These are phyloP conservation scores for Sphenopsis melanotis DNA, from an alignment of 2,797 vertebrate genomes.

Conservation along the genomic window DNA sequence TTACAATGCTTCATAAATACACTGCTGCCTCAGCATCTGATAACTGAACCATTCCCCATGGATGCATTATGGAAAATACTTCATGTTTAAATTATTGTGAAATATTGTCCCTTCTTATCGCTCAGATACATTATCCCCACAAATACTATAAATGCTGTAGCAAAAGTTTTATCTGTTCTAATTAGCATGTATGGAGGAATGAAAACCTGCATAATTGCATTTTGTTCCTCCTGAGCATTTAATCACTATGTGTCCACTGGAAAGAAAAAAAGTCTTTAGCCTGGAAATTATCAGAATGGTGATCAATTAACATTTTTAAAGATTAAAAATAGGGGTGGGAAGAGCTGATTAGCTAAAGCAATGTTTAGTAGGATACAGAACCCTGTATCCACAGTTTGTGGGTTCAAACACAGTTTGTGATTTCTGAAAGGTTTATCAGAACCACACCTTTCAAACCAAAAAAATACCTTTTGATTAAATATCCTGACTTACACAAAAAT, in stretches of 20 bases:
- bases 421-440: background rate
- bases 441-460: background rate
- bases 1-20: constrained; percentile 30
- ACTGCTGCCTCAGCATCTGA: constrained; percentile 31
- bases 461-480: background rate
- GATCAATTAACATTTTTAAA: constrained; percentile 5
- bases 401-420: background rate
- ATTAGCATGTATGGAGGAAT: constrained; percentile 64
- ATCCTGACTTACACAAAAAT: background rate
- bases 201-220: constrained; percentile 50
- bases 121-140: constrained; percentile 15
- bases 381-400: background rate
- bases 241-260: constrained; percentile 22
- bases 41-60: background rate
- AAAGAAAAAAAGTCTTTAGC: background rate
- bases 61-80: constrained; percentile 15
- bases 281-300: background rate
- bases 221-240: constrained; percentile 62
- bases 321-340: background rate
- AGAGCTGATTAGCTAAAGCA: background rate
- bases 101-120: constrained; percentile 43
- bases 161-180: constrained; percentile 63
- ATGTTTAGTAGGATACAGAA: background rate
- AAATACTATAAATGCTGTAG: constrained; percentile 28
- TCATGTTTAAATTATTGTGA: constrained; percentile 45